Percentiles rank a stretch among this genome's conserved stretches.
phyloP scores from a whole-genome alignment of 2,113 vertebrate species.

The Anseranas semipalmata region DNA sequence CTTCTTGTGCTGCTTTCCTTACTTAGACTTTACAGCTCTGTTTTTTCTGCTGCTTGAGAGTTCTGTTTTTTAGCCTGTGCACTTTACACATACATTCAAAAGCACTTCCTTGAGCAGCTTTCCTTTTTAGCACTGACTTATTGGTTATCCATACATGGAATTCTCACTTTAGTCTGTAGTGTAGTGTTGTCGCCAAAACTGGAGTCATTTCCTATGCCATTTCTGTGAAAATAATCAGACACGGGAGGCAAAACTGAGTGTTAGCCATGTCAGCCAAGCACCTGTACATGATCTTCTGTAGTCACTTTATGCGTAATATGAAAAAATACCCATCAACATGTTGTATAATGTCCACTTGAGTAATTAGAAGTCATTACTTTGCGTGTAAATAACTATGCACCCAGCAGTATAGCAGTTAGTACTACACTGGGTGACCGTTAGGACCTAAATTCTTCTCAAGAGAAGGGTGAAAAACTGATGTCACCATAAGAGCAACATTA shows the following conservation, averaged over 20 bases:
- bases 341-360: neutral
- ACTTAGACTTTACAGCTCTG: neutral
- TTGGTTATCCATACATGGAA: neutral
- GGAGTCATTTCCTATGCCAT: neutral
- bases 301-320: neutral
- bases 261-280: neutral
- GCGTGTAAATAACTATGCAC: neutral
- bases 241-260: neutral
- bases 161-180: neutral
- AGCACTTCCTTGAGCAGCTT: neutral
- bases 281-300: neutral
- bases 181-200: neutral
- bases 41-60: neutral
- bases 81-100: neutral
- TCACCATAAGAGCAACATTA: neutral
- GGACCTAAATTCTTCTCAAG: neutral
- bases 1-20: neutral
- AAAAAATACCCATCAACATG: neutral
- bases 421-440: neutral
- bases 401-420: neutral
- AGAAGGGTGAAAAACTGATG: neutral
- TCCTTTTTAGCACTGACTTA: neutral
- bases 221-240: neutral
- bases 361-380: neutral
- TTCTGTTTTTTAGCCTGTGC: neutral